phyloP scores from a whole-genome alignment of 1,140 invertebrate species.

The Scylla paramamosain region DNA sequence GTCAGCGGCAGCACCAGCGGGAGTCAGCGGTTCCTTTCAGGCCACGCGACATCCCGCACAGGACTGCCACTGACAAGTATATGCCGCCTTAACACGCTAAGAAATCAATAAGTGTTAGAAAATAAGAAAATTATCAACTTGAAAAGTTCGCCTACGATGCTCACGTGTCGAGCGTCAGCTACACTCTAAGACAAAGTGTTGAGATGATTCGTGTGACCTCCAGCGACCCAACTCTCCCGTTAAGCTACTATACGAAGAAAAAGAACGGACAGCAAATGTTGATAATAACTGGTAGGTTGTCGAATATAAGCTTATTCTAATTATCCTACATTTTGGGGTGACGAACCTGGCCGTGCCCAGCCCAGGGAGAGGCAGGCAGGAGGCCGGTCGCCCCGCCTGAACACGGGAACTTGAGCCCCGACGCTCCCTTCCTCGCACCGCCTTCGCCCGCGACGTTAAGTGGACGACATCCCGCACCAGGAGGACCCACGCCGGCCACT shows the following conservation, averaged over 20 bases:
- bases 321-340: slow-evolving; percentile 55
- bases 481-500: slow-evolving; percentile 14
- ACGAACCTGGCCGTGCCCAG: not conserved
- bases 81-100: not conserved
- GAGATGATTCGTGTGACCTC: not conserved
- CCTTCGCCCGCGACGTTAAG: not conserved
- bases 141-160: not conserved
- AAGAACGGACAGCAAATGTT: slow-evolving; percentile 69
- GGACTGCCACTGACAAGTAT: not conserved
- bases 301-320: slow-evolving; percentile 74
- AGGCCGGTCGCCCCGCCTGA: slow-evolving; percentile 53
- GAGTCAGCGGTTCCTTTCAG: not conserved
- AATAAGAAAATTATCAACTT: not conserved
- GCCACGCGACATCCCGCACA: not conserved
- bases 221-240: slow-evolving; percentile 26
- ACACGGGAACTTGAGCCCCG: slow-evolving; percentile 58
- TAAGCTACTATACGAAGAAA: slow-evolving; percentile 65
- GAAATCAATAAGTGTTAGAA: not conserved
- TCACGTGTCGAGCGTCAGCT: not conserved
- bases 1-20: not conserved
- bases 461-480: slow-evolving; percentile 36
- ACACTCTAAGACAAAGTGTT: not conserved
- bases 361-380: not conserved
- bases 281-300: slow-evolving; percentile 67
- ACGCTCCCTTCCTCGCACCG: slow-evolving; percentile 47